Evolutionary conservation across 2,888 invertebrate genomes (phyloP).

Genomic region (Tubulanus polymorphus): DNA sequence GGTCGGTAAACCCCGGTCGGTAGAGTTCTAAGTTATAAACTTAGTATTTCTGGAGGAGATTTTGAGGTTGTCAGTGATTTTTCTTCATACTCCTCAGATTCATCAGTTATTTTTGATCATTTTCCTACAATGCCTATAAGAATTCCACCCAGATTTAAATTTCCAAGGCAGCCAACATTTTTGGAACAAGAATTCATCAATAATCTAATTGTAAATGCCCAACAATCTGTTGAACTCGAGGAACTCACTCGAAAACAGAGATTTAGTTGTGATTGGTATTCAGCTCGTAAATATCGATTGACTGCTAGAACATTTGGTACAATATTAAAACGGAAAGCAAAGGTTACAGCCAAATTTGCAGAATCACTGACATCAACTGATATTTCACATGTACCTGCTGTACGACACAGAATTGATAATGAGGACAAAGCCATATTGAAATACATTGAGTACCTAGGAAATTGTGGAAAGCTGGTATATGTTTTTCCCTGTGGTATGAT

Average conservation of each 20-base stretch:
- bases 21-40: background rate
- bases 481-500: background rate
- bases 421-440: background rate
- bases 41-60: background rate
- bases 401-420: background rate
- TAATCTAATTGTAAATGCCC: too few relatives aligned
- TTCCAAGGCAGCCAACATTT: too few relatives aligned
- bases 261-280: too few relatives aligned
- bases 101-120: too few relatives aligned
- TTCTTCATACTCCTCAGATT: too few relatives aligned
- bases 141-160: too few relatives aligned
- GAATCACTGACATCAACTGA: background rate
- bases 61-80: background rate
- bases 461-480: background rate
- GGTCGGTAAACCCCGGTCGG: too few relatives aligned
- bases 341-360: background rate
- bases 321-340: background rate
- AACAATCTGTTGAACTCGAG: too few relatives aligned
- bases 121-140: too few relatives aligned
- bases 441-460: background rate
- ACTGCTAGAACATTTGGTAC: background rate
- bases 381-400: background rate
- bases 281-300: background rate
- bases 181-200: too few relatives aligned
- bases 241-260: too few relatives aligned